Base-by-base conservation (phyloP, 2,113 vertebrate genomes). In the Numenius arquata region DNA sequence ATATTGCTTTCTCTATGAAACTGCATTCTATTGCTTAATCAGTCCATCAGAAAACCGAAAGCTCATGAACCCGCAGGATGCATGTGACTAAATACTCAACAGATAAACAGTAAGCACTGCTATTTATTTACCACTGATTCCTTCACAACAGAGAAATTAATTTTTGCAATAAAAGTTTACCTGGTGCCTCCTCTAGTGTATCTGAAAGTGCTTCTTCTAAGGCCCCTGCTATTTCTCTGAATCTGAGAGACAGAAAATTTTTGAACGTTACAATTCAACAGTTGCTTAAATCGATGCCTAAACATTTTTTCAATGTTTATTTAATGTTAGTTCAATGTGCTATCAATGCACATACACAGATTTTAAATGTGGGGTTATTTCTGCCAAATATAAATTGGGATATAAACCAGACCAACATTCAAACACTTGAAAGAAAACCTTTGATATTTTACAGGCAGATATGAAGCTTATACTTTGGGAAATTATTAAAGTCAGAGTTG, bases 221-320 rank as follows among this genome's bases (percentile, higher is more conserved):
- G 97, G 97, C 96, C 50, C 99, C 99, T 19, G 99, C 99, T 95
- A 99, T 98, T 98, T 99, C 99, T 97, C 99, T 99, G 95, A 99
- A 99, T 68, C 99, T 99, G 90, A 71, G 71, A 95, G 15, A 76
- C 25, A 89, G 70, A 93, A 79, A 71, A 73, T 58, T 63, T 90
- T 75, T 38, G 8, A 92, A 18, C 80, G 48, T 81, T 70, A 92
- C 20, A 92, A 50, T 72, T 52, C 25, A 88, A 32, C 7, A 75
- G 40, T 4, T 80, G 66, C 15, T 87, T 76, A 82, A 82, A 78
- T 4, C 61, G 61, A 86, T 50, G 19, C 8, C 56, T 78, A 63
- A 67, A 73, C 6, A 41, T n/a, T 58, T 91, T 86, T 79, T 38
- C 9, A 34, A 2, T 30, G 14, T 59, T 78, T 80, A 61, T 34